These are phyloP conservation scores for Drosophila athabasca DNA, from an alignment of 1,140 invertebrate genomes.

Conservation along the genomic window DNA sequence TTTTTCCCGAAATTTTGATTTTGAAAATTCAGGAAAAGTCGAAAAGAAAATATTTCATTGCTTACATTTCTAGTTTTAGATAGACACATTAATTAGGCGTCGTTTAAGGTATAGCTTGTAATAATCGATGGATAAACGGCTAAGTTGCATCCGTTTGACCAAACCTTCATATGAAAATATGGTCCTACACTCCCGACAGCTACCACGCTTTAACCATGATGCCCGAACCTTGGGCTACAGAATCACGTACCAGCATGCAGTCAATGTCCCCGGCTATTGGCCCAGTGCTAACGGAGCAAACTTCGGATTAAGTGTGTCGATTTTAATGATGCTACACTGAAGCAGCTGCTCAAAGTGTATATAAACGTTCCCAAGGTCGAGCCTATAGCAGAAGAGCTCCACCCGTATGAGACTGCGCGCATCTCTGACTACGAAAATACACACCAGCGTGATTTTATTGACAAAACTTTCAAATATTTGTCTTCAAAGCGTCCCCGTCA, in stretches of 20 bases:
- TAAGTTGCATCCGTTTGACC: no score
- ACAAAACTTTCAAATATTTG: conserved; percentile 88
- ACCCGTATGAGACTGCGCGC: conserved; percentile 88
- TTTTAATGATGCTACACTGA: conserved; percentile 92
- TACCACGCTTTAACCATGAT: conserved; percentile 85
- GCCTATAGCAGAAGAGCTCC: conserved; percentile 86
- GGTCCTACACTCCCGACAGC: conserved; percentile 76
- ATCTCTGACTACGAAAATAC: conserved; percentile 88
- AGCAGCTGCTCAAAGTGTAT: conserved; percentile 90
- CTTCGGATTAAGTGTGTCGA: conserved; percentile 90
- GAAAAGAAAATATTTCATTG: no score
- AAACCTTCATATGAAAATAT: no score
- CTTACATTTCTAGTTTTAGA: no score
- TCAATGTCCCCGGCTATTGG: conserved; percentile 92
- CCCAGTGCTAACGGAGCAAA: conserved; percentile 88
- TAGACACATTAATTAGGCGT: no score
- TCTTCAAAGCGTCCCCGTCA: conserved; percentile 87
- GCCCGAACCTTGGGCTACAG: conserved; percentile 86
- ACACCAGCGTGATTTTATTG: conserved; percentile 88
- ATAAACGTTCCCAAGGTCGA: conserved; percentile 88
- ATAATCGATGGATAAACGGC: no score
- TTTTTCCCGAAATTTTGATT: no score
- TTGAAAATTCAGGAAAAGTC: no score
- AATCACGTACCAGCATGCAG: conserved; percentile 86
- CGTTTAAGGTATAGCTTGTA: no score